These are phyloP conservation scores for Chrysotoxum bicinctum DNA, from an alignment of 2,888 invertebrate species.

Conservation along the genomic window DNA sequence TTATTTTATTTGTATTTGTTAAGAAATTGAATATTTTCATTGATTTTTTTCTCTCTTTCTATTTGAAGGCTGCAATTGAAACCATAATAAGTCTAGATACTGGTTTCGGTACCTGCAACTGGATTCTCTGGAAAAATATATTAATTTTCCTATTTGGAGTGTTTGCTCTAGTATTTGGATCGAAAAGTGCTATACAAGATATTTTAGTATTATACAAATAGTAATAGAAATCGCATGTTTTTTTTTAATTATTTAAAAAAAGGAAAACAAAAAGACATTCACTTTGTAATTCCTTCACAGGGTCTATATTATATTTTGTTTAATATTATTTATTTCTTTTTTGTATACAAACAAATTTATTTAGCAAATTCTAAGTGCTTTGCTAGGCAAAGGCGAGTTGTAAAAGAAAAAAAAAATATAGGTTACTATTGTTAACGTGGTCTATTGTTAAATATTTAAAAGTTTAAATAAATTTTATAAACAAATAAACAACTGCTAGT, in stretches of 20 bases:
- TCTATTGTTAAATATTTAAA: background rate
- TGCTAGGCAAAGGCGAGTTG: conserved; percentile 33
- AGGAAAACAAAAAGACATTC: conserved; percentile 60
- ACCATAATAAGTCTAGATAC: conserved; percentile 92
- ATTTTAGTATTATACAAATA: conserved; percentile 82
- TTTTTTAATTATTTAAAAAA: conserved; percentile 2
- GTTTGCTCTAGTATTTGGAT: conserved; percentile 91
- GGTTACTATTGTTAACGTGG: background rate
- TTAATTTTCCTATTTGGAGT: conserved; percentile 89
- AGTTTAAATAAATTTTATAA: background rate
- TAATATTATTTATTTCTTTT: conserved; percentile 13
- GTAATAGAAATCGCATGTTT: conserved; percentile 9
- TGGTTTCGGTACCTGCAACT: conserved; percentile 88
- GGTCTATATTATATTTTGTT: conserved; percentile 14
- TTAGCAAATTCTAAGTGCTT: conserved; percentile 32
- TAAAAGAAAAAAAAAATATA: background rate
- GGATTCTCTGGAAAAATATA: conserved; percentile 90
- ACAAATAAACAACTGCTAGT: background rate
- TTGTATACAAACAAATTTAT: conserved; percentile 29
- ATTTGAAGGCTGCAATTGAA: conserved; percentile 88
- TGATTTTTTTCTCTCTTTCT: conserved; percentile 7
- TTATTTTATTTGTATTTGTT: background rate
- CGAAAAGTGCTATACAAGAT: conserved; percentile 85
- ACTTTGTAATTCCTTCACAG: conserved; percentile 30
- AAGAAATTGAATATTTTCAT: background rate